phyloP scores from a whole-genome alignment of 2,888 invertebrate species.

The Boloria selene region DNA sequence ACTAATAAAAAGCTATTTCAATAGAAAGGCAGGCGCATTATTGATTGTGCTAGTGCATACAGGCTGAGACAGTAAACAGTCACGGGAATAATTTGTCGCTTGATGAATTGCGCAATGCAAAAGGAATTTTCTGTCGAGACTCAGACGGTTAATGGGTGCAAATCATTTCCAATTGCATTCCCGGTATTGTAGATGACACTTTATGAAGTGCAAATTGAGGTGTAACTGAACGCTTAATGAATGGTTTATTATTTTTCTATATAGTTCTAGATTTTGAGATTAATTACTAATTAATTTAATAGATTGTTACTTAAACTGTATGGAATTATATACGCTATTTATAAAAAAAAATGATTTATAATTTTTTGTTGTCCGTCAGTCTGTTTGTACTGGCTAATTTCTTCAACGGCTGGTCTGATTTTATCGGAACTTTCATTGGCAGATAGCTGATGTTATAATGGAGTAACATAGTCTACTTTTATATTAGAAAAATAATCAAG shows the following conservation, averaged over 20 bases:
- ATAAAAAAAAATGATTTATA: no score
- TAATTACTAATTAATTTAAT: no score
- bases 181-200: constrained; percentile 58
- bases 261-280: no score
- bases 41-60: constrained; percentile 6
- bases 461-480: no score
- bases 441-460: no score
- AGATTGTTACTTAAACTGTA: no score
- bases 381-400: no score
- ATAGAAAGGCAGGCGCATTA: constrained; percentile 31
- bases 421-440: no score
- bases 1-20: constrained; percentile 9
- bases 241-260: background rate
- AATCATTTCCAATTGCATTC: constrained; percentile 76
- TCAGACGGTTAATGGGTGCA: constrained; percentile 67
- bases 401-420: no score
- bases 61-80: constrained; percentile 30
- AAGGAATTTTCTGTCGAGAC: constrained; percentile 71
- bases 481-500: no score
- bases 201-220: constrained; percentile 55
- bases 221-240: constrained; percentile 17
- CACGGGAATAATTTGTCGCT: constrained; percentile 51
- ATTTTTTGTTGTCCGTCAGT: no score
- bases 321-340: no score
- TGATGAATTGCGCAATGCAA: constrained; percentile 65